A percentile compares a stretch with the other conserved stretches of the same genome.
phyloP scores from a whole-genome alignment of 2,797 vertebrate species.

The Naso thynnoides region DNA sequence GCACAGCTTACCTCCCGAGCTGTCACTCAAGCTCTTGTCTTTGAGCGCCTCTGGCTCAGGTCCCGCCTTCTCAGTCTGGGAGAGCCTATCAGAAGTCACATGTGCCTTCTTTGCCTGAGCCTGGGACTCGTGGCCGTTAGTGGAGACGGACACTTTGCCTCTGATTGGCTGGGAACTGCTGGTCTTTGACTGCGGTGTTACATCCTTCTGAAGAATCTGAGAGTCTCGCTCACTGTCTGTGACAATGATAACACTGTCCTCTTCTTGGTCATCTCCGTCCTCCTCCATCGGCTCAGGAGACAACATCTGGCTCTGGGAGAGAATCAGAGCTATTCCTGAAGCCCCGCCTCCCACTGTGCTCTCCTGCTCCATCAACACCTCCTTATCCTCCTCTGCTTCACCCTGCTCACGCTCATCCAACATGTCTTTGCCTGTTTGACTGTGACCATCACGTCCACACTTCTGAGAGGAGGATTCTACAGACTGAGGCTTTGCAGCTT shows the following conservation, averaged over 20 bases:
- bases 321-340: slow-evolving; percentile 76
- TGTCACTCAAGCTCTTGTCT: slow-evolving; percentile 88
- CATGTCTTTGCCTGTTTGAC: slow-evolving; percentile 15
- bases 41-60: slow-evolving; percentile 60
- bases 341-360: slow-evolving; percentile 40
- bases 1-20: slow-evolving; percentile 88
- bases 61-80: slow-evolving; percentile 55
- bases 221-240: slow-evolving; percentile 75
- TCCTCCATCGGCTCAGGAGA: slow-evolving; percentile 80
- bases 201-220: slow-evolving; percentile 41
- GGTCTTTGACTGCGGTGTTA: slow-evolving; percentile 14
- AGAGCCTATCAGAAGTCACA: slow-evolving; percentile 39
- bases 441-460: not conserved
- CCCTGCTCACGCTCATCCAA: slow-evolving; percentile 8
- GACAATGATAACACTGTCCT: slow-evolving; percentile 55
- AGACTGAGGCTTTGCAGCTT: slow-evolving; percentile 16
- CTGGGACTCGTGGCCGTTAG: slow-evolving; percentile 67
- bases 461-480: not conserved
- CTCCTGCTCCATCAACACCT: slow-evolving; percentile 61
- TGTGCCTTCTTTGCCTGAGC: slow-evolving; percentile 19
- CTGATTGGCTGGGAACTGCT: slow-evolving; percentile 38
- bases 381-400: slow-evolving; percentile 60
- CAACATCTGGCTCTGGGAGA: slow-evolving; percentile 81
- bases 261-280: slow-evolving; percentile 33
- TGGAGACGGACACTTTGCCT: slow-evolving; percentile 35